These are phyloP conservation scores for Lysandra coridon DNA, from an alignment of 2,888 invertebrate genomes.

Conservation along the genomic window DNA sequence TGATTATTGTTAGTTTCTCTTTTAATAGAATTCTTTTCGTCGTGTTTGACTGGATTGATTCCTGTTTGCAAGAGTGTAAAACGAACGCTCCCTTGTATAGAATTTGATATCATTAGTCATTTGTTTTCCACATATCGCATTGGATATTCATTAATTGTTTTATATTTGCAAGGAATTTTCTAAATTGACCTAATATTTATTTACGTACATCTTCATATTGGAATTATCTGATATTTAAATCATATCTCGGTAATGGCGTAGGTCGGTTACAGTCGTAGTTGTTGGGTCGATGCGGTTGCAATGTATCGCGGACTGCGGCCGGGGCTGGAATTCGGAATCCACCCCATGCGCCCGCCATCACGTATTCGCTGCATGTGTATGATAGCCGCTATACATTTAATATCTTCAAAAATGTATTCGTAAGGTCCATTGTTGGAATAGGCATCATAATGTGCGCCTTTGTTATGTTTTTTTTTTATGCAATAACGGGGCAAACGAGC, in stretches of 20 bases:
- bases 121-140: no score
- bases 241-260: not conserved
- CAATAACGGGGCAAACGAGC: no score
- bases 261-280: not conserved
- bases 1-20: no score
- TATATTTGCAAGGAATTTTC: not conserved
- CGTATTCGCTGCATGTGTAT: conserved; percentile 7
- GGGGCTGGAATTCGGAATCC: conserved; percentile 19
- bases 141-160: not conserved
- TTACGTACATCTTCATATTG: not conserved
- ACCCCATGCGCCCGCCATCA: not conserved
- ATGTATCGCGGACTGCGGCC: conserved; percentile 21
- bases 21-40: no score
- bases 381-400: not conserved
- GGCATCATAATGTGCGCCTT: not conserved
- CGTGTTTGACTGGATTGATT: no score
- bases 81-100: no score
- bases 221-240: not conserved
- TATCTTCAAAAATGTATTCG: not conserved
- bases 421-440: not conserved
- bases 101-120: no score
- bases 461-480: not conserved
- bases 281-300: conserved; percentile 24
- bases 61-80: no score
- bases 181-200: not conserved